Evolutionary conservation across 2,113 vertebrate species (phyloP), one percentile per base, ranked within the genome.

Genomic region (Chaetodon trifascialis): DNA sequence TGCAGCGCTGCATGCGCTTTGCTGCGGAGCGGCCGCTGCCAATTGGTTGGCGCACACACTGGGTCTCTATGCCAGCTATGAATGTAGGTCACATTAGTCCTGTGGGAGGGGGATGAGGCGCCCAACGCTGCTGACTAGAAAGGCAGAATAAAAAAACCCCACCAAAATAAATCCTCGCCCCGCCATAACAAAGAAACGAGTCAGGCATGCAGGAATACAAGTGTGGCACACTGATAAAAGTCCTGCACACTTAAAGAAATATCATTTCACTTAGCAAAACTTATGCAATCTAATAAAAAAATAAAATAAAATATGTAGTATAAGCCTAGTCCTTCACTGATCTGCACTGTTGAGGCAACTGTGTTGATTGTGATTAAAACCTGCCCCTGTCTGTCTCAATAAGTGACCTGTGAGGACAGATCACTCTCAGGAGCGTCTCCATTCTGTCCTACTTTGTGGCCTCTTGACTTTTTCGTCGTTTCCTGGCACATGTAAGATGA

Each of bases 71-170:
- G 87, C 89, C 92, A 91, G 89, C 80, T 59, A 38, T 59, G 79
- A 95, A 95, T 95, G 94, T 95, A 95, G 95, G 94, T 95, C 94
- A 95, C 88, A 83, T 88, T 73, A 83, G 88, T 89, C 85, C 90
- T 56, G 85, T 68, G 82, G 81, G 86, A 65, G 74, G 86, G 65
- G 46, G 72, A 66, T 15, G 76, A 40, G 77, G 80, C 58, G 71
- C 78, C 70, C 79, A 77, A 63, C 73, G 51, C 62, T 55, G 58
- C 69, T 80, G 73, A 84, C 82, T 82, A 59, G 73, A 80, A 86
- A 83, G 72, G 75, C 80, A 73, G 44, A 78, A 83, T 91, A 68
- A 65, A 76, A 30, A 30, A 88, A 73, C 73, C 46, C 49, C 42
- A 83, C 79, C 85, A 88, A 91, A 92, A 89, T 88, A 91, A 90